These are phyloP conservation scores for Spicauda simplicius DNA, from an alignment of 2,888 invertebrate genomes.

Conservation along the genomic window DNA sequence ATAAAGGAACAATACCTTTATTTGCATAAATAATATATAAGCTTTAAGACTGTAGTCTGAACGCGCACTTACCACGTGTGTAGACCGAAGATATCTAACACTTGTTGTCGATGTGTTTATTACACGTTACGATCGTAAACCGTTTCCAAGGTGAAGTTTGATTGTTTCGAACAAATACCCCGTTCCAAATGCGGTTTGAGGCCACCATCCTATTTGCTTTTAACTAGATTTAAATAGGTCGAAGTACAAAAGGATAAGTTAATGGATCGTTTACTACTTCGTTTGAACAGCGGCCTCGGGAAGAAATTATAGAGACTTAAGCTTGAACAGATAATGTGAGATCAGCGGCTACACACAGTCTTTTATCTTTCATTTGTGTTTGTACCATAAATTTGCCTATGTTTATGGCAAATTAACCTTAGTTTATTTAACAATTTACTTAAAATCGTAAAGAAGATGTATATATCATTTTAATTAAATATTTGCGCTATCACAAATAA, in stretches of 20 bases:
- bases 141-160: conserved; percentile 72
- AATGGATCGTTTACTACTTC: conserved; percentile 44
- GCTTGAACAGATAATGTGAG: conserved; percentile 33
- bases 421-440: conserved; percentile 3
- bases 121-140: conserved; percentile 67
- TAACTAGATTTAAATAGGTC: conserved; percentile 69
- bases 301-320: conserved; percentile 33
- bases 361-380: conserved; percentile 29
- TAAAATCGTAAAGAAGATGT: neutral
- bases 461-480: too few relatives aligned
- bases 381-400: conserved; percentile 19
- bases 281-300: conserved; percentile 41
- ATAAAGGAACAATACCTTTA: too few relatives aligned
- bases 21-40: too few relatives aligned
- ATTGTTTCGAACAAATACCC: conserved; percentile 62
- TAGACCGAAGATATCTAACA: conserved; percentile 58
- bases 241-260: conserved; percentile 63
- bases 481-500: neutral
- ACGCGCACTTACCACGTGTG: conserved; percentile 46
- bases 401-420: conserved; percentile 22
- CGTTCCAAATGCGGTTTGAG: conserved; percentile 67
- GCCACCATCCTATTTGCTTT: conserved; percentile 65
- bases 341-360: conserved; percentile 25
- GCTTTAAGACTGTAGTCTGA: neutral
- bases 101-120: conserved; percentile 75